These are phyloP conservation scores for Zingel zingel DNA, from an alignment of 2,113 vertebrate species.

Conservation along the genomic window DNA sequence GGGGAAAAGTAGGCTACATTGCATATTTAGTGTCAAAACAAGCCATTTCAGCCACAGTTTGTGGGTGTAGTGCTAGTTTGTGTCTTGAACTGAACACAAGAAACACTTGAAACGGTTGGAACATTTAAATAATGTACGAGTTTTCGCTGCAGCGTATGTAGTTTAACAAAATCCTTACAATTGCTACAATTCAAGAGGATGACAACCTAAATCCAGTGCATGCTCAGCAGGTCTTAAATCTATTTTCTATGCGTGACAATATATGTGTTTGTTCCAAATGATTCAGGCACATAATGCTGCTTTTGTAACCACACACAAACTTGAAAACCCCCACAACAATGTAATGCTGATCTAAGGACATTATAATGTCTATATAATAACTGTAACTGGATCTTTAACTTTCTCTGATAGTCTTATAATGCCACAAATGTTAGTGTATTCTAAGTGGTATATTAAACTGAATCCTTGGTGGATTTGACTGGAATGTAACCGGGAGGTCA, in stretches of 20 bases:
- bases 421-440: constrained; percentile 18
- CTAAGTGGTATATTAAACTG: constrained; percentile 15
- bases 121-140: constrained; percentile 46
- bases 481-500: constrained; percentile 51
- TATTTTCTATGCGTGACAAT: constrained; percentile 20
- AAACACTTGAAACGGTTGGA: constrained; percentile 55
- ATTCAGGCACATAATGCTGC: constrained; percentile 4
- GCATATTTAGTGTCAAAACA: constrained; percentile 67
- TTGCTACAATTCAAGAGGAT: background rate
- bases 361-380: constrained; percentile 38
- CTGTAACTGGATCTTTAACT: constrained; percentile 19
- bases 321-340: constrained; percentile 21
- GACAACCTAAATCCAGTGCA: background rate
- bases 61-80: constrained; percentile 9
- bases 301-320: constrained; percentile 41
- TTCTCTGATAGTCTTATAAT: constrained; percentile 24
- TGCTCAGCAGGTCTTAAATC: constrained; percentile 26
- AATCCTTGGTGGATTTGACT: constrained; percentile 51
- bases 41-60: constrained; percentile 32
- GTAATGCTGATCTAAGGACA: background rate
- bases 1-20: constrained; percentile 52
- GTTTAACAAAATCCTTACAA: background rate
- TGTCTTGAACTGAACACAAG: constrained; percentile 38
- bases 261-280: constrained; percentile 24
- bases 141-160: background rate